Base-by-base conservation (phyloP, 2,888 invertebrate species). In the Cremastinae sp. region DNA sequence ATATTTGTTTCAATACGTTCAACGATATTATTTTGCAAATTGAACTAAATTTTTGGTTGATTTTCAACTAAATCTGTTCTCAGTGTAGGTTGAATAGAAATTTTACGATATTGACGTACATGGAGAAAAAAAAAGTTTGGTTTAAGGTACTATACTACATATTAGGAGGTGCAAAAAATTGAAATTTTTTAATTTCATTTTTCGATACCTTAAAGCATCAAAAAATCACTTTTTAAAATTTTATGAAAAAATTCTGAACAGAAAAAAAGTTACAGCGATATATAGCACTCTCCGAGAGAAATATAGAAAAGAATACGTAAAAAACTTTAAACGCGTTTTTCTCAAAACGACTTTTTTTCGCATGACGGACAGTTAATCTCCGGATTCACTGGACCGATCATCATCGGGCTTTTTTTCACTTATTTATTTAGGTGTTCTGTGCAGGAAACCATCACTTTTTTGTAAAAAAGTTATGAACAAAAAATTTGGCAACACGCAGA, bases 141-240 rank as follows among this genome's bases (percentile, higher is more conserved):
- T 36, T 41, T 41, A 41, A 41, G 9, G 41, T 41, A 41, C 41
- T 41, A 41, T n/a, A n/a, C 10, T 41, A 41, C 41, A 9, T 41
- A 41, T 41, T 41, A 41, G 41, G 10, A n/a, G 41, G 41, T 41
- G 9, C 9, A 9, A 41, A 41, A 38, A 59, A 41, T 14, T 5
- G 18, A 59, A 59, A 3, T 43, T 41, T 38, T 62, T 18, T 10
- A 18, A 34, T 56, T 56, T 56, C 9, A 41, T 41, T 41, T 9
- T 41, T 41, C 41, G 41, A 41, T n/a, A n/a, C 41, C 41, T n/a
- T n/a, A n/a, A n/a, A n/a, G n/a, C n/a, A n/a, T n/a, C n/a, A n/a
- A n/a, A n/a, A n/a, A n/a, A n/a, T n/a, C n/a, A n/a, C n/a, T n/a
- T n/a, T n/a, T n/a, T n/a, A n/a, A n/a, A n/a, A n/a, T n/a, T n/a